phyloP scores from a whole-genome alignment of 2,888 invertebrate species.

The Chesias legatella region DNA sequence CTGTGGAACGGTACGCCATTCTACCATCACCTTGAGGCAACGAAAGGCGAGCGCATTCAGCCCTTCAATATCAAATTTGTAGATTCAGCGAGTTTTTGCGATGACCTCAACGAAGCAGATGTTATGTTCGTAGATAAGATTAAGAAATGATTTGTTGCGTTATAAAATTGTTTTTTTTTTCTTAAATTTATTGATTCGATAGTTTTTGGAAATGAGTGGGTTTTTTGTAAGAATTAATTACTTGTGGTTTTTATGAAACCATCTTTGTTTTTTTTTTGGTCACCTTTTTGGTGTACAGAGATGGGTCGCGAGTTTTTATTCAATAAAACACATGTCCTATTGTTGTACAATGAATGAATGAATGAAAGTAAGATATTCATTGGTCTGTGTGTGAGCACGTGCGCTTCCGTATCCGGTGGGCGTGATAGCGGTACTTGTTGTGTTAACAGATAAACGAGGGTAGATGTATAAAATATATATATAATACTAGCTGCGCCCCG shows the following conservation, averaged over 20 bases:
- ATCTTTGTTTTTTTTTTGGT: too few species aligned
- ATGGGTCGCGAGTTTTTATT: conserved; percentile 8
- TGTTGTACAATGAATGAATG: conserved; percentile 9
- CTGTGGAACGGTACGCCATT: too few species aligned
- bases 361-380: conserved; percentile 26
- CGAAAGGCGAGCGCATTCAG: not conserved
- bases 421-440: conserved; percentile 28
- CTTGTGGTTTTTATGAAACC: too few species aligned
- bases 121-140: conserved; percentile 23
- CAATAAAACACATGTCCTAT: conserved; percentile 16
- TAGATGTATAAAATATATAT: not conserved
- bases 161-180: conserved; percentile 10
- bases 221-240: not conserved
- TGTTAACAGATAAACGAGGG: conserved; percentile 14
- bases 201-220: not conserved
- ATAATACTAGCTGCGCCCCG: too few species aligned
- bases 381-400: conserved; percentile 31
- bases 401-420: conserved; percentile 37
- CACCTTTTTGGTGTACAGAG: not conserved
- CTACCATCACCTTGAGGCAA: conserved; percentile 10
- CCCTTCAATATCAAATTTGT: conserved; percentile 6
- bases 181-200: conserved; percentile 14
- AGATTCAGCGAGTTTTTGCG: conserved; percentile 21
- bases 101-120: conserved; percentile 27
- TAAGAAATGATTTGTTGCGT: conserved; percentile 25